Evolutionary conservation across 2,113 vertebrate species (phyloP), one percentile per base, ranked within the genome.

Genomic region (Actenoides lindsayi): DNA sequence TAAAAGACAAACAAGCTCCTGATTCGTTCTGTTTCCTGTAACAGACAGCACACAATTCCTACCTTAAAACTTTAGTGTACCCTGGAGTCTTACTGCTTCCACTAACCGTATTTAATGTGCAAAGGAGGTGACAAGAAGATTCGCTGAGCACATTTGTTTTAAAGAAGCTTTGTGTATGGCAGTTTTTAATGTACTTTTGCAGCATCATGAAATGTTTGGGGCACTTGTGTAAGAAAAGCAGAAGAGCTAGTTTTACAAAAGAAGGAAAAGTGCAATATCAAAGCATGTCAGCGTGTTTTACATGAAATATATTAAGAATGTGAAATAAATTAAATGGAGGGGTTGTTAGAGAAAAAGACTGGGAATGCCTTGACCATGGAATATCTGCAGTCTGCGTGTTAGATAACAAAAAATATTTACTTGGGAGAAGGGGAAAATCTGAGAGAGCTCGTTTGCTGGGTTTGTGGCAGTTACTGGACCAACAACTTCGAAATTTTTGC

Each of bases 381-480:
- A 65, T 57, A 76, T 35, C 11, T 41, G 16, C 11, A 6, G 10
- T 85, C 13, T 24, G 20, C 7, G 6, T 70, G 4, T 16, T 71
- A 37, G 60, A 24, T 25, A 60, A 23, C 21, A 25, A 60, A 41
- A 59, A 27, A 33, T 27, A 62, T 81, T 41, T 81, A 53, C 24
- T 28, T 87, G 16, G 28, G 19, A 65, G 54, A 65, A 73, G 30
- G 13, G 3, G 4, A 39, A 24, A 11, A 13, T 62, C 39, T 44
- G 27, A 50, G 54, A 16, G 33, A 23, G 0, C n/a, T n/a, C 1
- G 0, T 39, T 76, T 83, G 8, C 15, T 71, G 31, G 14, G 21
- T 79, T 75, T 42, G 5, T 60, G 56, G 28, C 24, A 39, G 33
- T 10, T 65, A 23, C 10, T 17, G 31, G 13, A 39, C 13, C 30